Percentiles rank a stretch among this genome's conserved stretches.
These are phyloP conservation scores for Synergus japonicus DNA, from an alignment of 2,888 invertebrate genomes.

Conservation along the genomic window DNA sequence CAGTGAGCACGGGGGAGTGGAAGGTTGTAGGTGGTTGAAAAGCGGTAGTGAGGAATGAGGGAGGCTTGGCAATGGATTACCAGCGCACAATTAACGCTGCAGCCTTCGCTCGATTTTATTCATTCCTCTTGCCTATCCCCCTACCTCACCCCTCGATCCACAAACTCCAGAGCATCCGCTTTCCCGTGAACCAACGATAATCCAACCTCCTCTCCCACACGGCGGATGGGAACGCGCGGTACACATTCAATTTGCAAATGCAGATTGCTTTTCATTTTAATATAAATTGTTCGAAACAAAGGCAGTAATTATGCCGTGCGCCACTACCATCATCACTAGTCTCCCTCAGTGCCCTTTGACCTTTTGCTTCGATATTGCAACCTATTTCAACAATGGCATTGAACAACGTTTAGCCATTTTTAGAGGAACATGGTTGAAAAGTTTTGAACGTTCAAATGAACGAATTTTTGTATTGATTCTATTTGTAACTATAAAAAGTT, in stretches of 20 bases:
- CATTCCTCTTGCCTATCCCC: constrained; percentile 59
- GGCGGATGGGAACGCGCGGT: constrained; percentile 51
- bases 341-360: background rate
- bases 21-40: constrained; percentile 17
- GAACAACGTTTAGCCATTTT: constrained; percentile 17
- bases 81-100: constrained; percentile 68
- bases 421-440: too few species aligned
- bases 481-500: too few species aligned
- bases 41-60: constrained; percentile 35
- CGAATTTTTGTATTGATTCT: too few species aligned
- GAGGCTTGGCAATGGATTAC: constrained; percentile 64
- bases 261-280: constrained; percentile 75
- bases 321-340: constrained; percentile 31
- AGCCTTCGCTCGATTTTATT: constrained; percentile 68
- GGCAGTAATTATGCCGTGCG: constrained; percentile 69
- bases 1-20: background rate
- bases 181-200: constrained; percentile 61
- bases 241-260: constrained; percentile 73
- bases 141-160: constrained; percentile 45
- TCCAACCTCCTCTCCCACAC: constrained; percentile 59
- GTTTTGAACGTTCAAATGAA: too few species aligned
- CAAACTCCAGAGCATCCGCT: constrained; percentile 69
- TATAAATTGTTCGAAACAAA: constrained; percentile 75
- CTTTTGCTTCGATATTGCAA: constrained; percentile 21
- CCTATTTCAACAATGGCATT: constrained; percentile 12